A percentile compares a stretch with the other conserved stretches of the same genome.
These are phyloP conservation scores for Drosophila subsilvestris DNA, from an alignment of 2,888 invertebrate genomes.

Conservation along the genomic window DNA sequence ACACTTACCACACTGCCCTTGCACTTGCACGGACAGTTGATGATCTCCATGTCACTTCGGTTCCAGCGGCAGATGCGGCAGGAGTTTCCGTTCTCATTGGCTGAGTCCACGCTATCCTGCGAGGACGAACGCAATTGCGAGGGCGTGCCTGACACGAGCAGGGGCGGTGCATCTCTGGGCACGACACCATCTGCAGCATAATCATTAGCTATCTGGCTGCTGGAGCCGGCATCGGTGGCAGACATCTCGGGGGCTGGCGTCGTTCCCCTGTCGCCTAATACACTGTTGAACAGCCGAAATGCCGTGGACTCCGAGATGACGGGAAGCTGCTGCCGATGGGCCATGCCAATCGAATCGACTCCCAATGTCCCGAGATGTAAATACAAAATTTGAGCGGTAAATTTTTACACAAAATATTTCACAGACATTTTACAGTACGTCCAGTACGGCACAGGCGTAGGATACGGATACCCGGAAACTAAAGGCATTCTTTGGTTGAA, in stretches of 20 bases:
- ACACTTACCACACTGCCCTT: slow-evolving; percentile 82
- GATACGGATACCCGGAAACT: slow-evolving; percentile 27
- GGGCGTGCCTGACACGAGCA: background rate
- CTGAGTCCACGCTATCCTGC: slow-evolving; percentile 68
- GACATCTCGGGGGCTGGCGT: background rate
- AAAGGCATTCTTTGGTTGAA: background rate
- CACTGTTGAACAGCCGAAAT: slow-evolving; percentile 68
- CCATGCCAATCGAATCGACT: slow-evolving; percentile 38
- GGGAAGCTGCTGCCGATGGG: slow-evolving; percentile 34
- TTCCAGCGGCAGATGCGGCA: slow-evolving; percentile 83
- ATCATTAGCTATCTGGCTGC: background rate
- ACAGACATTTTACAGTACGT: slow-evolving; percentile 63
- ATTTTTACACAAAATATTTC: slow-evolving; percentile 65
- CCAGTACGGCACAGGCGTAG: background rate
- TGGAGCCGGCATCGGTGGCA: slow-evolving; percentile 1
- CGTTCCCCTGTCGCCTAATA: slow-evolving; percentile 30
- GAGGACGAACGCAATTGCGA: slow-evolving; percentile 13
- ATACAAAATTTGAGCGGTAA: slow-evolving; percentile 50
- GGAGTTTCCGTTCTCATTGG: slow-evolving; percentile 75
- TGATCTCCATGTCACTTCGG: slow-evolving; percentile 75
- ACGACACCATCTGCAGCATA: slow-evolving; percentile 1
- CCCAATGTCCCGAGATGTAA: background rate
- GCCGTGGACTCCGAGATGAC: slow-evolving; percentile 67
- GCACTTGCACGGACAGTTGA: slow-evolving; percentile 82
- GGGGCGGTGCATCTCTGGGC: background rate